Conservation (phyloP, 2,797 vertebrate species). For the Anniella stebbinsi region DNA sequence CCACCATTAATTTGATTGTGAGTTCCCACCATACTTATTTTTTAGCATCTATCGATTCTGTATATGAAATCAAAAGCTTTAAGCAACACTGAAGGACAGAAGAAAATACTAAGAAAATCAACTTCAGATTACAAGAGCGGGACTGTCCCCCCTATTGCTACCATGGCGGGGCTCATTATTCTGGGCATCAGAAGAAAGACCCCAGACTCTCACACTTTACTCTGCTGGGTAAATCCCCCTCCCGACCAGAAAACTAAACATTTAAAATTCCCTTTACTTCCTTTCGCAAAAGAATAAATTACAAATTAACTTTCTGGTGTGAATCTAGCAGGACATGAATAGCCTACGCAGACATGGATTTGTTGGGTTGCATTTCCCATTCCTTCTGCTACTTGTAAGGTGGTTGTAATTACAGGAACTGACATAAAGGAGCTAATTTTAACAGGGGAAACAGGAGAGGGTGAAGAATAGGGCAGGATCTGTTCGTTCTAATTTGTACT, state of each 20-base stretch:
- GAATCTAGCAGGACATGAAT: conserved; percentile 30
- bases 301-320: conserved; percentile 31
- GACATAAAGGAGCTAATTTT: conserved; percentile 60
- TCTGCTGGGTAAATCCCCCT: not conserved
- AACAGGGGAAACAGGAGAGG: conserved; percentile 37
- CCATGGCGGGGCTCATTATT: not conserved
- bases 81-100: not conserved
- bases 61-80: not conserved
- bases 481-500: conserved; percentile 14
- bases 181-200: not conserved
- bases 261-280: not conserved
- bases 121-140: not conserved
- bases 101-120: not conserved
- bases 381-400: conserved; percentile 40
- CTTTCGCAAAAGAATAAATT: conserved; percentile 34
- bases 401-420: conserved; percentile 41
- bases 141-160: not conserved
- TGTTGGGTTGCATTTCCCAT: not conserved
- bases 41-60: not conserved
- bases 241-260: not conserved
- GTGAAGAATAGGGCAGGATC: conserved; percentile 13
- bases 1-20: not conserved
- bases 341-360: conserved; percentile 2
- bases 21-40: not conserved
- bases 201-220: not conserved